Percentiles rank a stretch among this genome's conserved stretches.
phyloP scores from a whole-genome alignment of 2,888 invertebrate species.

The Lomographa bimaculata region DNA sequence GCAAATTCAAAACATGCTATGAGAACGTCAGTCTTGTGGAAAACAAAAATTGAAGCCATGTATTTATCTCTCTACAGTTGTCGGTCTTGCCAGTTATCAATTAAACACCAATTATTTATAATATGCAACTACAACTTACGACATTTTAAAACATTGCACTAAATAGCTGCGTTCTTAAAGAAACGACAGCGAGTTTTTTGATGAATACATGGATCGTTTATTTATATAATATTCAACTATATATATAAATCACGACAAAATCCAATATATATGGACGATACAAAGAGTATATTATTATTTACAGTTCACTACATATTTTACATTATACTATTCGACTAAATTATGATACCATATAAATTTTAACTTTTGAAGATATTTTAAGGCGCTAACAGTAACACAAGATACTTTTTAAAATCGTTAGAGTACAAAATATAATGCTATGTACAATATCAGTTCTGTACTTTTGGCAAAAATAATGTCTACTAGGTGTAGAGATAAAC shows the following conservation, averaged over 20 bases:
- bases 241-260: not conserved
- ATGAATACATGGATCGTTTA: conserved; percentile 1
- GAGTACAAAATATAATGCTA: conserved; percentile 29
- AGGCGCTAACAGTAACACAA: too few relatives aligned
- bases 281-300: conserved; percentile 3
- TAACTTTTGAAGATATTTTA: too few relatives aligned
- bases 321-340: conserved; percentile 5
- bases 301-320: not conserved
- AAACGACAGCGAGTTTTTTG: too few relatives aligned
- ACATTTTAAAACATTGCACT: too few relatives aligned
- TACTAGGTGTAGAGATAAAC: too few relatives aligned
- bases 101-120: too few relatives aligned
- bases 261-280: not conserved
- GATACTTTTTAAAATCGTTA: too few relatives aligned
- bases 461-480: conserved; percentile 35
- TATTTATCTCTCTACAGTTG: too few relatives aligned
- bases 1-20: not conserved
- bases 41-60: conserved; percentile 7
- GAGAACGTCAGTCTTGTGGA: conserved; percentile 7
- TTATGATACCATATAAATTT: conserved; percentile 5
- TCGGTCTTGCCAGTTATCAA: too few relatives aligned
- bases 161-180: too few relatives aligned
- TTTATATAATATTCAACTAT: too few relatives aligned
- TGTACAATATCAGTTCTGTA: conserved; percentile 47
- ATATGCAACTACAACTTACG: too few relatives aligned